A percentile compares a stretch with the other conserved stretches of the same genome.
These are phyloP conservation scores for Ptilonorhynchus violaceus DNA, from an alignment of 2,113 vertebrate species.

Conservation along the genomic window DNA sequence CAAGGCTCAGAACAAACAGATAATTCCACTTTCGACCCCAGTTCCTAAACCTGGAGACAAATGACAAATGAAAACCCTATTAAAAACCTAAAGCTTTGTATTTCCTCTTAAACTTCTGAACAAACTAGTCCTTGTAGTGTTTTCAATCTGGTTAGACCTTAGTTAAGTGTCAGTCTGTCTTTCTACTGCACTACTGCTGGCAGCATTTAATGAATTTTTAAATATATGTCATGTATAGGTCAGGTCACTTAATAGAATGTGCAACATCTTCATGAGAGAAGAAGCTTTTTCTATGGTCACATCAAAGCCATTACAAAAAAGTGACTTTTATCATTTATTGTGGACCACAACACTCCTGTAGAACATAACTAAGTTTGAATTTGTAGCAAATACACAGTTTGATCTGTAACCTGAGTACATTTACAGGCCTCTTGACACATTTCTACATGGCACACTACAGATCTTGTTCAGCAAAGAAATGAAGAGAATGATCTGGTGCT, in stretches of 20 bases:
- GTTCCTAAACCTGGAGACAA: not conserved
- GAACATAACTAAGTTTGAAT: not conserved
- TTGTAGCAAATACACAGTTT: not conserved
- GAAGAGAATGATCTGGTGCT: not conserved
- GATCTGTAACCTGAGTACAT: rapidly evolving
- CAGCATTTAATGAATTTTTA: not conserved
- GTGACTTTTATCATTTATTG: not conserved
- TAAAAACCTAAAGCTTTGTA: not conserved
- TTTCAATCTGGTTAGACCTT: not conserved
- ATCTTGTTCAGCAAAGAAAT: not conserved
- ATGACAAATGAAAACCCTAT: not conserved
- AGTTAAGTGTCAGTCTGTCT: not conserved
- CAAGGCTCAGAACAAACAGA: not conserved
- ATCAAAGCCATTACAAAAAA: not conserved
- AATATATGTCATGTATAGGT: not conserved
- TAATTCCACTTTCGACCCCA: not conserved
- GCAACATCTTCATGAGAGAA: not conserved
- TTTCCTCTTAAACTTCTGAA: not conserved
- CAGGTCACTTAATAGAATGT: not conserved
- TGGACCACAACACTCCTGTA: not conserved
- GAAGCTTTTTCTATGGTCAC: not conserved
- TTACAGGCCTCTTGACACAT: rapidly evolving
- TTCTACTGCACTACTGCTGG: not conserved
- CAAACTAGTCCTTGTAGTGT: not conserved
- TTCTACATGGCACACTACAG: rapidly evolving